Base-by-base conservation (phyloP, 1,140 invertebrate species). In the Neuroterus valhalla region DNA sequence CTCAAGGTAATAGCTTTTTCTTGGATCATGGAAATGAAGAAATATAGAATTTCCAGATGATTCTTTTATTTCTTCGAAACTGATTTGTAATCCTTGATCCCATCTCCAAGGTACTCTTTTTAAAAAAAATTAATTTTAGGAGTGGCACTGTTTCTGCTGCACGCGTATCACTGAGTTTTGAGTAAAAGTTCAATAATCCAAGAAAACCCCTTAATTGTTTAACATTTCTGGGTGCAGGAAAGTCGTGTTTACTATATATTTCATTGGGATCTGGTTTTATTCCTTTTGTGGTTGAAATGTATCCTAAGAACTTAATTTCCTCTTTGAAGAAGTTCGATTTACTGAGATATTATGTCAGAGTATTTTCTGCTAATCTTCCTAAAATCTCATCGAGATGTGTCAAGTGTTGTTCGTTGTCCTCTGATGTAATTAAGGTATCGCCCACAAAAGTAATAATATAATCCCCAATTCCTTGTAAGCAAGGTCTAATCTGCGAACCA, bases 41-140 rank as follows among this genome's bases (percentile, higher is more conserved):
- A n/a, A n/a, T n/a, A n/a, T n/a, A n/a, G n/a, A n/a, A n/a, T n/a
- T n/a, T n/a, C n/a, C n/a, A n/a, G n/a, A n/a, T n/a, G n/a, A n/a
- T n/a, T n/a, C n/a, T n/a, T n/a, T n/a, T n/a, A n/a, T n/a, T n/a
- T n/a, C n/a, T n/a, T n/a, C n/a, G n/a, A n/a, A n/a, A n/a, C n/a
- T n/a, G n/a, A n/a, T n/a, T n/a, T n/a, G n/a, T n/a, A n/a, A n/a
- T n/a, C n/a, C n/a, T n/a, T n/a, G n/a, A 14, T 78, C 82, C 42
- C 12, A 66, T 26, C 66, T 80, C 80, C 6, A 82, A 43, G 0
- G 52, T 76, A 15, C 75, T 23, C n/a, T 67, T 76, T 12, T 45
- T 66, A 45, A n/a, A n/a, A n/a, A n/a, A n/a, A 74, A 82, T 17
- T 26, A n/a, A 2, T 78, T 70, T 38, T 83, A 81, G 12, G 86